phyloP scores from a whole-genome alignment of 2,888 invertebrate genomes.

The Auanema freiburgensis region DNA sequence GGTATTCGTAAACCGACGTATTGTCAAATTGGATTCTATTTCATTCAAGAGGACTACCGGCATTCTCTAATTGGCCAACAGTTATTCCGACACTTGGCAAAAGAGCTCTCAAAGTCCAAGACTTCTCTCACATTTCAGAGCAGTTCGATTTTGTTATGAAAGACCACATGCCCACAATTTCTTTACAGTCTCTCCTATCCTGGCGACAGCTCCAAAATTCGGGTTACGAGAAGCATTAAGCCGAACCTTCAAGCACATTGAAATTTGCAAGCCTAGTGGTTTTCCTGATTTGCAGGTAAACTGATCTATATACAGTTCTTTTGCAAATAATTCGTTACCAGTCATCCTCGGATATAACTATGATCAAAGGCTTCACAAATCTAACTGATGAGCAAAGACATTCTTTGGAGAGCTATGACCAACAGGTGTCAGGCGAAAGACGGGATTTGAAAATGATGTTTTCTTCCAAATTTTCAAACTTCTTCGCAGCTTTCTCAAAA shows the following conservation, averaged over 20 bases:
- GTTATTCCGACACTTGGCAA: slow-evolving; percentile 15
- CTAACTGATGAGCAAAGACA: not conserved
- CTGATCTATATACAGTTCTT: not conserved
- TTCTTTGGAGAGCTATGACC: not conserved
- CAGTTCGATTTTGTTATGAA: too few relatives aligned
- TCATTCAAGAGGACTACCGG: slow-evolving; percentile 26
- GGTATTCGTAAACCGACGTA: not conserved
- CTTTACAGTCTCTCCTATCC: slow-evolving; percentile 12
- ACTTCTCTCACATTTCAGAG: too few relatives aligned
- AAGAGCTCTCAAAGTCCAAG: not conserved
- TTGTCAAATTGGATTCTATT: slow-evolving; percentile 20
- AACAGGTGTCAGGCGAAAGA: not conserved
- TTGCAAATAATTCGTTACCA: not conserved
- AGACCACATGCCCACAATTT: too few relatives aligned
- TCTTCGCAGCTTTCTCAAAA: not conserved
- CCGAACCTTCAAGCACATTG: slow-evolving; percentile 5
- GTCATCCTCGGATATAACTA: too few relatives aligned
- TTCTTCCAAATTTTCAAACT: not conserved
- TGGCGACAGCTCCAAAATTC: slow-evolving; percentile 2
- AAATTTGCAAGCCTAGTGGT: slow-evolving; percentile 12
- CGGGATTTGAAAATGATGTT: not conserved
- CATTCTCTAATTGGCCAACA: slow-evolving; percentile 27
- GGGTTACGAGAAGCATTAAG: slow-evolving; percentile 11
- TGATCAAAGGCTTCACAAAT: not conserved
- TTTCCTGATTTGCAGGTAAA: slow-evolving; percentile 8